Evolutionary conservation across 2,888 invertebrate genomes (phyloP), one percentile per base, ranked within the genome.

Genomic region (Tenthredo livida): DNA sequence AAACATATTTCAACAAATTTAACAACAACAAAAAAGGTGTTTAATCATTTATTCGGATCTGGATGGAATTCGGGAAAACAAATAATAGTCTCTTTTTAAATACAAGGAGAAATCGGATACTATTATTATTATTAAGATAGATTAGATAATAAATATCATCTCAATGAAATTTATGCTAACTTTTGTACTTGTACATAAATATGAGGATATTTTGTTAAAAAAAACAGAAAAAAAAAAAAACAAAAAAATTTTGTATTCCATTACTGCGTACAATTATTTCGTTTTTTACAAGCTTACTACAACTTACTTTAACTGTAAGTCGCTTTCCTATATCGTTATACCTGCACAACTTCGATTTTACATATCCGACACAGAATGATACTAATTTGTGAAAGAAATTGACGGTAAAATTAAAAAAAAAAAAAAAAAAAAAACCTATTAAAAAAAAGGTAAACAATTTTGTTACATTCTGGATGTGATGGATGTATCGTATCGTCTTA

Each of bases 401-500:
- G 6, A n/a, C 9, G 7, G n/a, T n/a, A 7, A n/a, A 54, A n/a
- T 4, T 6, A 5, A 15, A 47, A 47, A 50, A 50, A 15, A 50
- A 0, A 47, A 47, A 47, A 47, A 10, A 47, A 17, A 17, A n/a
- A 54, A 54, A n/a, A n/a, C n/a, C n/a, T n/a, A n/a, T n/a, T n/a
- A n/a, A 54, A 54, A 54, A n/a, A 54, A 54, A 6, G 5, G n/a
- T 7, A 17, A n/a, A 54, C 54, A 17, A 17, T 17, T 58, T 58
- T 58, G 6, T 33, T 61, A 78, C 78, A 43, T 37, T 80, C 61
- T 58, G 80, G 80, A 40, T 61, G 61, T 40, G 80, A 80, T 77
- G 47, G n/a, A n/a, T n/a, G n/a, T n/a, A n/a, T n/a, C n/a, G 1
- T 50, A 54, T 47, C 25, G 17, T 43, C 21, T 50, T 47, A 54